Percentiles rank a stretch among this genome's conserved stretches.
phyloP scores from a whole-genome alignment of 1,140 invertebrate species.

The Sinonovacula constricta region DNA sequence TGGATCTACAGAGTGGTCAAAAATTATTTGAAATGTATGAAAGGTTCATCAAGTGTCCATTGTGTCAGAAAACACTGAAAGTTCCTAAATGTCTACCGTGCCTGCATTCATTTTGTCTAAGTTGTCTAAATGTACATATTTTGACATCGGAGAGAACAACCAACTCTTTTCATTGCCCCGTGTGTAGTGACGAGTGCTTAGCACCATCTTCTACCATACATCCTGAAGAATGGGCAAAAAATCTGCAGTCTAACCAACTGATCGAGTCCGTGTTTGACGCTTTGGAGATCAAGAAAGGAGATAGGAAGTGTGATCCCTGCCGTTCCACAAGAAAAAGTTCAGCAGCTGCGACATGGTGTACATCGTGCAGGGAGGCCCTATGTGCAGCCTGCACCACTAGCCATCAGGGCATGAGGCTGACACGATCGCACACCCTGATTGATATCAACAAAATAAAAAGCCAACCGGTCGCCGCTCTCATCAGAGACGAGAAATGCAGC shows the following conservation, averaged over 20 bases:
- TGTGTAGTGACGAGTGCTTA: slow-evolving; percentile 9
- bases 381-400: slow-evolving; percentile 28
- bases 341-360: slow-evolving; percentile 34
- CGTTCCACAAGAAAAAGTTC: slow-evolving; percentile 10
- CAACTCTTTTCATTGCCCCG: slow-evolving; percentile 19
- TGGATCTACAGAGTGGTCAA: no score
- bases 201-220: slow-evolving; percentile 9
- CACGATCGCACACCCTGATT: slow-evolving; percentile 26
- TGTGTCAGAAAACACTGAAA: slow-evolving; percentile 24
- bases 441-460: slow-evolving; percentile 27
- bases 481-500: slow-evolving; percentile 36
- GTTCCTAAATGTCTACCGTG: slow-evolving; percentile 39
- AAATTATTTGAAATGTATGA: no score
- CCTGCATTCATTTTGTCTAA: slow-evolving; percentile 30
- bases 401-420: slow-evolving; percentile 42
- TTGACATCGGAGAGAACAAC: background rate
- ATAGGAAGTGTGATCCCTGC: slow-evolving; percentile 44
- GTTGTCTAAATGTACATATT: slow-evolving; percentile 19
- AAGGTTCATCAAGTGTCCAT: slow-evolving; percentile 32
- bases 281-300: slow-evolving; percentile 18
- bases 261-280: slow-evolving; percentile 25
- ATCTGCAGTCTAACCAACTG: slow-evolving; percentile 22
- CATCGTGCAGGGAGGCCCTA: slow-evolving; percentile 38
- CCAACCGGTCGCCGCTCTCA: slow-evolving; percentile 22
- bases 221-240: slow-evolving; percentile 38